Conservation (phyloP, 2,888 invertebrate species). For the Phania funesta region DNA sequence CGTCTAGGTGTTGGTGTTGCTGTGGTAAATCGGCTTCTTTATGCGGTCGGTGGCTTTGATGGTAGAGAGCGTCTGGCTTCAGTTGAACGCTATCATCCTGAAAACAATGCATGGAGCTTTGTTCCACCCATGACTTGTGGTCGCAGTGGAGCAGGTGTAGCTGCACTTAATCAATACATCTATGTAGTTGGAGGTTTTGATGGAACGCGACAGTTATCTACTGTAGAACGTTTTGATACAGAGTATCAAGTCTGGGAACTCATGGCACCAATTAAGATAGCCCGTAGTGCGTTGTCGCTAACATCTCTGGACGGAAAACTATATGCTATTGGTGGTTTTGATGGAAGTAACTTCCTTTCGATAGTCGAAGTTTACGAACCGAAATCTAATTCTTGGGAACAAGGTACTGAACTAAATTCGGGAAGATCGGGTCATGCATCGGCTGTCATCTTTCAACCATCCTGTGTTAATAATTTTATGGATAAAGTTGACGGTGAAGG, state of each 20-base stretch:
- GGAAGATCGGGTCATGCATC: constrained; percentile 95
- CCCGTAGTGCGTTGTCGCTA: constrained; percentile 93
- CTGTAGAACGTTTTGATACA: constrained; percentile 93
- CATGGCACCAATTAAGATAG: constrained; percentile 87
- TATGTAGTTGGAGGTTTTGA: constrained; percentile 98
- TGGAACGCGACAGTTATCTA: constrained; percentile 88
- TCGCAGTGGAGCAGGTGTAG: constrained; percentile 93
- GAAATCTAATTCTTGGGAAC: constrained; percentile 86
- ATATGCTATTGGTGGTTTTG: constrained; percentile 96
- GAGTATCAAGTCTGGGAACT: constrained; percentile 90
- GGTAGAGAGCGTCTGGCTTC: constrained; percentile 88
- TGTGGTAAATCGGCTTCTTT: constrained; percentile 88
- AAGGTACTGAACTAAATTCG: constrained; percentile 89
- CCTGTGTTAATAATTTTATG: constrained; percentile 81
- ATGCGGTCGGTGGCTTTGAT: constrained; percentile 95
- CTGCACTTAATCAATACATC: constrained; percentile 90
- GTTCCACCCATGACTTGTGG: constrained; percentile 89
- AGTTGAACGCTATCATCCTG: constrained; percentile 96
- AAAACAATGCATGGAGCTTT: constrained; percentile 93
- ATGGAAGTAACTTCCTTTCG: constrained; percentile 90
- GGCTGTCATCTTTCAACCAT: constrained; percentile 91
- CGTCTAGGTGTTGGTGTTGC: constrained; percentile 91
- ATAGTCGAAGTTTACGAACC: constrained; percentile 95
- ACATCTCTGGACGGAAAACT: constrained; percentile 92
- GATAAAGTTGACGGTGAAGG: constrained; percentile 75